Base-by-base conservation (phyloP, 1,140 invertebrate genomes). In the Neotoxoptera formosana region DNA sequence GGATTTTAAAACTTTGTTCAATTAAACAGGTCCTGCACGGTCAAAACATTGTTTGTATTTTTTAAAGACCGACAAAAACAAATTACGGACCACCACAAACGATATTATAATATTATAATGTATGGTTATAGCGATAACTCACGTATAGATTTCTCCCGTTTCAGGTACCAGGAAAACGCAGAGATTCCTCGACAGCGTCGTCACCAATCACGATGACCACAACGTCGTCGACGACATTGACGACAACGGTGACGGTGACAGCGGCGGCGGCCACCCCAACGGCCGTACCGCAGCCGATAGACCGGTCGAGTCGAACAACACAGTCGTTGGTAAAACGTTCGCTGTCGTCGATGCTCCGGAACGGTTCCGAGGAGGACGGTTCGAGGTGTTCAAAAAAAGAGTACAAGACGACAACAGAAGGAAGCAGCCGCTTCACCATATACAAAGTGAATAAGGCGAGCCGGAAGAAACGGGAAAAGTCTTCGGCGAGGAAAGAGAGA, bases 391-490 rank as follows among this genome's bases (percentile, higher is more conserved):
- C 94, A 30, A 97, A 97, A 95, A 97, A 97, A 94, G 97, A 97
- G 94, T 96, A 96, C 81, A 97, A 97, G 95, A 96, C 97, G 1
- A 93, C 94, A 2, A 89, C 94, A 1, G 95, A 95, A 90, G 95
- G 95, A 76, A 95, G 95, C 90, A 96, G 95, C 84, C 95, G 98
- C 94, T 98, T 98, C 95, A 98, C 98, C 93, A 98, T 98, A 95
- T 98, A 98, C 95, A 98, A 98, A 95, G 97, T 98, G 41, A 98
- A 98, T 95, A 99, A 99, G 96, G 98, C 98, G n/a, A 98, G 98
- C 95, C 97, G 97, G 95, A 99, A 98, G 96, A 99, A 98, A 96
- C 96, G 98, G 81, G 98, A 99, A 95, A 99, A 99, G 95, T 98
- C 98, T 45, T 98, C 98, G 1, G 98, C 98, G 4, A 98, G 98